phyloP scores from a whole-genome alignment of 2,797 vertebrate genomes.

The Periparus ater region DNA sequence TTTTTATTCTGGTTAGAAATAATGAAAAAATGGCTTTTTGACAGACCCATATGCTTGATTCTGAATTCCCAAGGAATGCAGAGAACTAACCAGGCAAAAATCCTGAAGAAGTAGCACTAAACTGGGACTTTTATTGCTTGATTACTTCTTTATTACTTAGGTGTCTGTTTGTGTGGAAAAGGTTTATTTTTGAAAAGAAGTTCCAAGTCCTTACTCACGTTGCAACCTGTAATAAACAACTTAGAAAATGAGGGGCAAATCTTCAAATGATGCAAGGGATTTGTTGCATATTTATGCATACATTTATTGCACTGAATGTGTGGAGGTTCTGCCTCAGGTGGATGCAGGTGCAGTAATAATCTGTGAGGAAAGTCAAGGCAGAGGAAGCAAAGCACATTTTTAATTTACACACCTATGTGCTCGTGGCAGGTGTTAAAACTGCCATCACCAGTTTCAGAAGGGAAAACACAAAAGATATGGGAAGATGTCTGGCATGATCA shows the following conservation, averaged over 20 bases:
- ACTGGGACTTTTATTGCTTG: neutral
- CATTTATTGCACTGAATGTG: rapidly evolving
- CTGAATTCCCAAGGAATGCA: neutral
- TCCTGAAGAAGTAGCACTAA: neutral
- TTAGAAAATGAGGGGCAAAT: neutral
- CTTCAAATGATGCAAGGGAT: neutral
- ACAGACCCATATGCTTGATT: neutral
- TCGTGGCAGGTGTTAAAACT: slow-evolving; percentile 2
- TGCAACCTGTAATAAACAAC: neutral
- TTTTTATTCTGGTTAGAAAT: neutral
- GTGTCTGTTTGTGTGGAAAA: neutral
- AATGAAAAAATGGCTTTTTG: neutral
- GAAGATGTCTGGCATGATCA: neutral
- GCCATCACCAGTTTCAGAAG: neutral
- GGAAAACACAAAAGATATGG: neutral
- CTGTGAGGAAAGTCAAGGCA: neutral
- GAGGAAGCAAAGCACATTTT: neutral
- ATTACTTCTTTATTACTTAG: neutral
- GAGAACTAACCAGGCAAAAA: neutral
- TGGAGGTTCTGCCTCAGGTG: neutral
- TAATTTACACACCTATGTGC: neutral
- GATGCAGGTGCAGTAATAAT: neutral
- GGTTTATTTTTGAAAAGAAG: neutral
- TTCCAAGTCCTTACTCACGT: neutral
- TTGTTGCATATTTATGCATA: rapidly evolving